phyloP scores from a whole-genome alignment of 2,888 invertebrate genomes.

The Bimastos eiseni region DNA sequence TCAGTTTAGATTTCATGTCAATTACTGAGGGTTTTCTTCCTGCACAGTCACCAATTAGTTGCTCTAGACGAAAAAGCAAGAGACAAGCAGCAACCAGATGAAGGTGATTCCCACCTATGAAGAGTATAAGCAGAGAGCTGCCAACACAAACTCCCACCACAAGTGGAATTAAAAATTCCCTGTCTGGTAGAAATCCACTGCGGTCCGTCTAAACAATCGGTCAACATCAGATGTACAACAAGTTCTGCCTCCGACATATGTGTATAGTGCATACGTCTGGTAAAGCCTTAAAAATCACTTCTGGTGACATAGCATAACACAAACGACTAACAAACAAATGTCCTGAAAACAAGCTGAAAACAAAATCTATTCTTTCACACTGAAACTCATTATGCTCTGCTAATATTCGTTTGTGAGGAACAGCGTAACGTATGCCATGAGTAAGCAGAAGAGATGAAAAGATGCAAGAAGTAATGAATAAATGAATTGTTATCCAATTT shows the following conservation, averaged over 20 bases:
- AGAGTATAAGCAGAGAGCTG: not conserved
- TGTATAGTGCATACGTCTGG: not conserved
- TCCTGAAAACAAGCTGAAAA: not conserved
- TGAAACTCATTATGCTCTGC: not conserved
- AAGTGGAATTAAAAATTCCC: constrained; percentile 7
- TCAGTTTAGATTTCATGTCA: too few relatives aligned
- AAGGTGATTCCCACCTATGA: constrained; percentile 18
- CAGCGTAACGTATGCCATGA: too few relatives aligned
- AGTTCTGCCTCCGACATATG: not conserved
- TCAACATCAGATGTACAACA: not conserved
- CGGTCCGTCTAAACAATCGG: not conserved
- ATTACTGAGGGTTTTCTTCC: too few relatives aligned
- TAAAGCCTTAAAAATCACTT: not conserved
- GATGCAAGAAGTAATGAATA: too few relatives aligned
- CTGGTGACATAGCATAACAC: not conserved
- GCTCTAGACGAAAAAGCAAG: not conserved
- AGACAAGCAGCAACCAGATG: not conserved
- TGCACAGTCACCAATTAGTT: not conserved
- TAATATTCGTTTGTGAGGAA: too few relatives aligned
- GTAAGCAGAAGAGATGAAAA: too few relatives aligned
- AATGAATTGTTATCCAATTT: too few relatives aligned
- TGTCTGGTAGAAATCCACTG: not conserved
- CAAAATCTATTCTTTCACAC: too few relatives aligned
- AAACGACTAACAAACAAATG: not conserved
- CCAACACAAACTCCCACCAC: constrained; percentile 19